phyloP scores from a whole-genome alignment of 2,797 vertebrate genomes.

The Pelobates cultripes region DNA sequence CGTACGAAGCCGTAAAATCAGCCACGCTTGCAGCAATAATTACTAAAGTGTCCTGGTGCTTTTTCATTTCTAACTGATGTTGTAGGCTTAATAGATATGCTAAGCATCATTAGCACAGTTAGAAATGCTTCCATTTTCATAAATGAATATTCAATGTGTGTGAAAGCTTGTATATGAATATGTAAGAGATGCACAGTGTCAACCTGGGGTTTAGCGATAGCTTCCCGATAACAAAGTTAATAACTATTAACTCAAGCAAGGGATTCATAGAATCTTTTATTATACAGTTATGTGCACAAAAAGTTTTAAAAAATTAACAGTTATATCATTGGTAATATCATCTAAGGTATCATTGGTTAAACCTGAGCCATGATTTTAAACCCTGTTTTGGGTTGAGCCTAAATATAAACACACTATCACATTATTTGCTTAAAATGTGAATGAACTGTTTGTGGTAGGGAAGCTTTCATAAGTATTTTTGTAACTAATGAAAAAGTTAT shows the following conservation, averaged over 20 bases:
- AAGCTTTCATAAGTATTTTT: too few relatives aligned
- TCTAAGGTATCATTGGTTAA: too few relatives aligned
- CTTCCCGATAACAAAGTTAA: constrained; percentile 47
- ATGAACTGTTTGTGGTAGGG: too few relatives aligned
- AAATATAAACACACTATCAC: too few relatives aligned
- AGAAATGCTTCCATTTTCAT: constrained; percentile 56
- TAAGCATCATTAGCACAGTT: constrained; percentile 56
- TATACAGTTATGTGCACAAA: neutral
- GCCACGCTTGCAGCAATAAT: constrained; percentile 48
- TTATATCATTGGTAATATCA: neutral
- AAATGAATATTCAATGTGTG: constrained; percentile 57
- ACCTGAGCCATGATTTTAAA: too few relatives aligned
- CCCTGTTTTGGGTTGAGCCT: too few relatives aligned
- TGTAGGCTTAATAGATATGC: constrained; percentile 50
- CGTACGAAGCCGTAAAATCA: constrained; percentile 48
- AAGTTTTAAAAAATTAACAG: neutral
- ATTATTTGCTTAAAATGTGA: too few relatives aligned
- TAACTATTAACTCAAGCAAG: constrained; percentile 41
- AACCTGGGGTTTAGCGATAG: constrained; percentile 49
- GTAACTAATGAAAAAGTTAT: too few relatives aligned
- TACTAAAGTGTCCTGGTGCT: constrained; percentile 52
- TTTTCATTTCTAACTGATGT: constrained; percentile 50
- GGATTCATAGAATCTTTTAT: constrained; percentile 17
- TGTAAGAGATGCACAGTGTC: constrained; percentile 49
- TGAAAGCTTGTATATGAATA: constrained; percentile 53